Evolutionary conservation across 2,888 invertebrate species (phyloP).

Genomic region (Tribolium freemani): DNA sequence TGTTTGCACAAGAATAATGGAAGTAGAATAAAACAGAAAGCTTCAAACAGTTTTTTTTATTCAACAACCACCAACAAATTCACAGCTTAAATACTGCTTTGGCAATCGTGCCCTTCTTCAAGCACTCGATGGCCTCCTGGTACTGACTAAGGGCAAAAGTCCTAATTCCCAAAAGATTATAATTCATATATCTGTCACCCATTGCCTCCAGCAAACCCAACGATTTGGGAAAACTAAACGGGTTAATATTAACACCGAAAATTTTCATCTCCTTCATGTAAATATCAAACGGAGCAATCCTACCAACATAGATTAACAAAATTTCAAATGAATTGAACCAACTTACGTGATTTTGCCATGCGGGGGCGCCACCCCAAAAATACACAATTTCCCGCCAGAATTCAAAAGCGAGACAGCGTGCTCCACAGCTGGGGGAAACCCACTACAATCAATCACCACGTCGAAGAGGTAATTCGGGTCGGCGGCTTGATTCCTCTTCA

Average conservation of each 20-base stretch:
- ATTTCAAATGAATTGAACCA: not conserved
- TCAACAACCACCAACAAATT: constrained; percentile 20
- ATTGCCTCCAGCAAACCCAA: constrained; percentile 75
- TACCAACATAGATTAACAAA: not conserved
- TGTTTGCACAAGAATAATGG: no score
- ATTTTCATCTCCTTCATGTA: constrained; percentile 77
- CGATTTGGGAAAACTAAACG: constrained; percentile 77
- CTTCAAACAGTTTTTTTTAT: constrained; percentile 17
- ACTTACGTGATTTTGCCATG: constrained; percentile 66
- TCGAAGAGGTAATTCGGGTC: constrained; percentile 71
- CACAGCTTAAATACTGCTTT: constrained; percentile 74
- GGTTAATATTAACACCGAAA: constrained; percentile 78
- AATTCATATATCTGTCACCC: constrained; percentile 74
- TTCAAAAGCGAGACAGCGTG: constrained; percentile 72
- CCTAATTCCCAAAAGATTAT: constrained; percentile 73
- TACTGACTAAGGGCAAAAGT: constrained; percentile 72
- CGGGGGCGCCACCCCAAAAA: constrained; percentile 78
- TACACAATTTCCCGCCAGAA: constrained; percentile 76
- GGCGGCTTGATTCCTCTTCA: constrained; percentile 65
- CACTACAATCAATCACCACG: constrained; percentile 81
- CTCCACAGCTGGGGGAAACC: constrained; percentile 79
- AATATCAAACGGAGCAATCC: constrained; percentile 73
- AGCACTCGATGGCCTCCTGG: constrained; percentile 69
- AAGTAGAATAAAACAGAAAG: not conserved
- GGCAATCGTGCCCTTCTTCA: constrained; percentile 72